phyloP scores from a whole-genome alignment of 2,113 vertebrate species.

The Cynopterus brachyotis region DNA sequence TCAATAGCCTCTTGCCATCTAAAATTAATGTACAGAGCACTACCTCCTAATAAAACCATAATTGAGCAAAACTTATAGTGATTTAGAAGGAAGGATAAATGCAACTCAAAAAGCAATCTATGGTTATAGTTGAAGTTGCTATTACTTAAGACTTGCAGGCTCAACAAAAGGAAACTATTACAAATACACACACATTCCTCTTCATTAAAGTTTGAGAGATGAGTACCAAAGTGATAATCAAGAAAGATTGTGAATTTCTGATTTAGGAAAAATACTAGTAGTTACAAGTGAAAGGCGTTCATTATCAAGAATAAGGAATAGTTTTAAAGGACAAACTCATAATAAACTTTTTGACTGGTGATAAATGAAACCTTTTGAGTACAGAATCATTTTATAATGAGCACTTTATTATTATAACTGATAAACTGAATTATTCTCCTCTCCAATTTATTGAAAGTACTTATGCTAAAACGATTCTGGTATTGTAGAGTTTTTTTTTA shows the following conservation, averaged over 20 bases:
- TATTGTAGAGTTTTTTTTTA: not conserved
- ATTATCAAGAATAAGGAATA: not conserved
- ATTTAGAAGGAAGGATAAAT: slow-evolving; percentile 40
- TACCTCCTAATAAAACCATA: slow-evolving; percentile 2
- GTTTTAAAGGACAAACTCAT: not conserved
- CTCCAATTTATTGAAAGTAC: not conserved
- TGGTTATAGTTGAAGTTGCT: slow-evolving; percentile 44
- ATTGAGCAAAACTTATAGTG: not conserved
- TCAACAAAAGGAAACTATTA: slow-evolving; percentile 17
- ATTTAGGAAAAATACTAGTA: slow-evolving; percentile 38
- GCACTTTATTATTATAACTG: not conserved
- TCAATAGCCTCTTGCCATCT: not conserved
- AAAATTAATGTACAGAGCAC: not conserved
- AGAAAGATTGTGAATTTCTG: not conserved
- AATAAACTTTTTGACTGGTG: not conserved
- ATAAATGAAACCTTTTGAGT: not conserved
- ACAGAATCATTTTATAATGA: not conserved
- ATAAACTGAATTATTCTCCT: not conserved
- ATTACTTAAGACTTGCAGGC: slow-evolving; percentile 20
- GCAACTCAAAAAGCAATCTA: slow-evolving; percentile 21
- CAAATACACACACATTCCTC: not conserved
- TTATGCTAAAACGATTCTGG: not conserved
- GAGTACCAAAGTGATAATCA: slow-evolving; percentile 3
- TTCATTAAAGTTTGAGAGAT: slow-evolving; percentile 29
- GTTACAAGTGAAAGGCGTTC: not conserved